Percentiles rank a stretch among this genome's conserved stretches.
Conservation (phyloP, 2,888 invertebrate genomes). For the Cordilura impudica region DNA sequence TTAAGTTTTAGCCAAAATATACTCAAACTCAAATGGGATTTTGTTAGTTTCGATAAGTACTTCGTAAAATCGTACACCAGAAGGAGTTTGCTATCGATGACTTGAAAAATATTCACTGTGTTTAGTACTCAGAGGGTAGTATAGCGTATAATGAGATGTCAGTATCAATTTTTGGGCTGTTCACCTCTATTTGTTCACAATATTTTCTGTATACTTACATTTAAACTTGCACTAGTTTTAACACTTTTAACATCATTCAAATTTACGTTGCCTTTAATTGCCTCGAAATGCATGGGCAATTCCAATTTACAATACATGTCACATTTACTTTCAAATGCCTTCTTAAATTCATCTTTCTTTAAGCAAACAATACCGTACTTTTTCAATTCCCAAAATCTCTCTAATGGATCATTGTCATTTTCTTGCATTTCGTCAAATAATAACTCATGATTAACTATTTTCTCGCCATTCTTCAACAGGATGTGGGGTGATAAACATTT, state of each 20-base stretch:
- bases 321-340: conserved; percentile 8
- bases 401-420: neutral
- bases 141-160: too few species aligned
- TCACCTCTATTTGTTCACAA: too few species aligned
- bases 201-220: conserved; percentile 26
- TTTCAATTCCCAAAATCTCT: conserved; percentile 14
- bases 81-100: too few species aligned
- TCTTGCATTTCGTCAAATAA: conserved; percentile 36
- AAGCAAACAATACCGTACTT: conserved; percentile 42
- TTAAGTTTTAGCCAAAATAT: too few species aligned
- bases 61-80: too few species aligned
- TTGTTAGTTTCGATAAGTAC: too few species aligned
- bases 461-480: conserved; percentile 7
- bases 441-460: neutral
- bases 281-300: conserved; percentile 5
- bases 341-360: neutral
- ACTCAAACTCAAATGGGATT: too few species aligned
- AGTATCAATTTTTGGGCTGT: too few species aligned
- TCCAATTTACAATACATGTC: neutral
- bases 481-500: conserved; percentile 32
- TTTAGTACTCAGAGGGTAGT: too few species aligned
- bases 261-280: conserved; percentile 5
- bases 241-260: neutral
- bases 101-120: too few species aligned
- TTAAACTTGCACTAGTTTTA: conserved; percentile 4